phyloP scores from a whole-genome alignment of 2,797 vertebrate genomes.

The Xenops minutus region DNA sequence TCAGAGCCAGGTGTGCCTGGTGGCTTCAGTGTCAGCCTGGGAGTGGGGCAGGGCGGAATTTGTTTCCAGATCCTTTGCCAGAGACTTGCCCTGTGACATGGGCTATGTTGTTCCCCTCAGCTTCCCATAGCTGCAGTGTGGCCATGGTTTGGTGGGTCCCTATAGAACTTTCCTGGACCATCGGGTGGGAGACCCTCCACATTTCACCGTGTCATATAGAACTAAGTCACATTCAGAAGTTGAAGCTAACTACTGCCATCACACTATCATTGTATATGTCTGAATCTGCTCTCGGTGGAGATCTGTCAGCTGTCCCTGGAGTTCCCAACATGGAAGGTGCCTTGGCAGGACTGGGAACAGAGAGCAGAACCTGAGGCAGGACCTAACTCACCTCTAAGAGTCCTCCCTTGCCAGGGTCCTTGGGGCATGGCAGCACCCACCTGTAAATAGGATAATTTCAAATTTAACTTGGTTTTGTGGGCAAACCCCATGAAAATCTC shows the following conservation, averaged over 20 bases:
- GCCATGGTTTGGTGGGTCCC: neutral
- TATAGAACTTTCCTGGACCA: neutral
- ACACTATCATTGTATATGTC: neutral
- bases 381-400: neutral
- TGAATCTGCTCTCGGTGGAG: accelerated
- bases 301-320: neutral
- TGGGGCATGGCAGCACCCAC: neutral
- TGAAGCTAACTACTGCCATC: neutral
- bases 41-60: neutral
- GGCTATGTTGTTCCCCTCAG: accelerated
- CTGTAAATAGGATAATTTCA: neutral
- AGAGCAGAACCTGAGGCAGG: neutral
- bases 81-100: neutral
- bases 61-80: neutral
- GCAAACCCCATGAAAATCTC: neutral
- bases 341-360: neutral
- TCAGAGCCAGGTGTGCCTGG: neutral
- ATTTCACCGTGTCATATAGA: neutral
- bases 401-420: neutral
- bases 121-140: neutral
- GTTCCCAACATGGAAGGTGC: neutral
- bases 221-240: neutral
- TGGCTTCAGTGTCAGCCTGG: neutral
- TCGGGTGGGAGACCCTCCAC: neutral
- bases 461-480: neutral